phyloP scores from a whole-genome alignment of 2,113 vertebrate species.

The Coptodon rendalli region DNA sequence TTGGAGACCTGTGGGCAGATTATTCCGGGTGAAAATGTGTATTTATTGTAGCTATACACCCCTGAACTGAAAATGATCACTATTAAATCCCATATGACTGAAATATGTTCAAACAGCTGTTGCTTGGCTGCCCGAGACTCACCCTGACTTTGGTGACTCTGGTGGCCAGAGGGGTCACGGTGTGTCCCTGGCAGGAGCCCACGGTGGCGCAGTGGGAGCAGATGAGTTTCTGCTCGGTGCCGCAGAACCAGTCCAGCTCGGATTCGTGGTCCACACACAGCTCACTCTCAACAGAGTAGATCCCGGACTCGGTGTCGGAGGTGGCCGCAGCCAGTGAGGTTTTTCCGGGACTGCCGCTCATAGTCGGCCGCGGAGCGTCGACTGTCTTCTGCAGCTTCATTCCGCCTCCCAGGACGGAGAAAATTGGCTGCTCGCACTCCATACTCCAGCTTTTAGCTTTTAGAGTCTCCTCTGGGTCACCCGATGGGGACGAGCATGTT shows the following conservation, averaged over 20 bases:
- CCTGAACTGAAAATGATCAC: not conserved
- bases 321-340: not conserved
- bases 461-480: not conserved
- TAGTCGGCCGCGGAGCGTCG: not conserved
- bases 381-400: not conserved
- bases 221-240: slow-evolving; percentile 70
- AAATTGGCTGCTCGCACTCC: slow-evolving; percentile 36
- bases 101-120: not conserved
- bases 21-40: not conserved
- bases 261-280: slow-evolving; percentile 69
- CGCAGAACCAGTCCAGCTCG: slow-evolving; percentile 75
- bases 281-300: slow-evolving; percentile 37
- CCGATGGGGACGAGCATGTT: slow-evolving; percentile 18
- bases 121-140: slow-evolving; percentile 33
- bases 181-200: slow-evolving; percentile 75
- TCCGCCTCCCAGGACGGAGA: slow-evolving; percentile 11
- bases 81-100: not conserved
- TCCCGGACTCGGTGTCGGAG: slow-evolving; percentile 48
- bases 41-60: not conserved
- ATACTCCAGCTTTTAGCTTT: not conserved
- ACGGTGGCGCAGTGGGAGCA: slow-evolving; percentile 72
- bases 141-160: slow-evolving; percentile 79
- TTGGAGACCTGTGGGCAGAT: not conserved
- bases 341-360: not conserved
- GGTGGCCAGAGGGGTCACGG: slow-evolving; percentile 63